Conservation (phyloP, 2,888 invertebrate species). For the Pterostichus madidus region DNA sequence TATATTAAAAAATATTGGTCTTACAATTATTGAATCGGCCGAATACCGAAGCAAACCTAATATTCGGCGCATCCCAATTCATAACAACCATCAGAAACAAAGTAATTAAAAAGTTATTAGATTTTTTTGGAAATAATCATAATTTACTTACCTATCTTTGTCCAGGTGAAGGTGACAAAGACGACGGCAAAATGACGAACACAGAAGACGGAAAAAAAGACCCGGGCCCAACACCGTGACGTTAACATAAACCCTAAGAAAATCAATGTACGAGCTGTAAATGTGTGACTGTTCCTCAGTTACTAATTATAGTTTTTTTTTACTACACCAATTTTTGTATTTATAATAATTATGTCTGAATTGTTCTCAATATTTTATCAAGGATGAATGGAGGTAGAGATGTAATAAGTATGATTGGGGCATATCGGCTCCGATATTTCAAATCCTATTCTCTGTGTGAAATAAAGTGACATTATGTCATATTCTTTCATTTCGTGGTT, state of each 20-base stretch:
- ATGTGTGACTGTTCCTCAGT: slow-evolving; percentile 62
- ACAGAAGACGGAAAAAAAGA: slow-evolving; percentile 86
- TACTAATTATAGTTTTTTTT: slow-evolving; percentile 54
- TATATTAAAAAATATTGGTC: no score
- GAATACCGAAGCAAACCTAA: no score
- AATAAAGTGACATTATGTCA: slow-evolving; percentile 54
- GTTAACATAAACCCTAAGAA: slow-evolving; percentile 51
- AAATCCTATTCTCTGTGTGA: slow-evolving; percentile 50
- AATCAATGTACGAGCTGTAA: slow-evolving; percentile 55
- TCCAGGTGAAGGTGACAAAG: slow-evolving; percentile 83
- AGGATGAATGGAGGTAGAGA: slow-evolving; percentile 45
- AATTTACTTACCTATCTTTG: neutral
- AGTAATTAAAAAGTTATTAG: no score
- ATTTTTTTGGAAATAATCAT: no score
- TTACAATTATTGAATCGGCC: no score
- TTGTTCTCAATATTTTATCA: slow-evolving; percentile 51
- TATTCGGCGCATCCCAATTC: no score
- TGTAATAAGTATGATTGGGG: slow-evolving; percentile 34
- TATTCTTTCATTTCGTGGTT: slow-evolving; percentile 33
- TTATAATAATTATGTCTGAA: slow-evolving; percentile 57
- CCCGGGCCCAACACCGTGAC: slow-evolving; percentile 83
- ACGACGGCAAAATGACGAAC: slow-evolving; percentile 81
- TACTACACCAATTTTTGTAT: slow-evolving; percentile 59
- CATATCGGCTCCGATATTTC: slow-evolving; percentile 18
- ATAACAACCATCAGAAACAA: no score